These are phyloP conservation scores for Brenthis ino DNA, from an alignment of 2,888 invertebrate species.

Conservation along the genomic window DNA sequence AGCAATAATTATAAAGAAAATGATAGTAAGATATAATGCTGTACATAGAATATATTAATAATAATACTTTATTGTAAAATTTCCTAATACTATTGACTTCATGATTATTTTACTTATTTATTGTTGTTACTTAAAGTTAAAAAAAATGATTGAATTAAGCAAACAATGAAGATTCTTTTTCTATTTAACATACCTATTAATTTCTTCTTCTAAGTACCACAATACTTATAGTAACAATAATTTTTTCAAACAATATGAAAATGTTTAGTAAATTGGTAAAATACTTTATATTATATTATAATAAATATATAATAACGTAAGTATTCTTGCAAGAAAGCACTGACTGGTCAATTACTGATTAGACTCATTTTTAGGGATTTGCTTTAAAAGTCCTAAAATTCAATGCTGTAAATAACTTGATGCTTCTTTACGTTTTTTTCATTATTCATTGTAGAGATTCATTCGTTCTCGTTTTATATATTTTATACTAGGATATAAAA, in stretches of 20 bases:
- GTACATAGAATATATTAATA: too few relatives aligned
- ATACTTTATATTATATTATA: conserved; percentile 12
- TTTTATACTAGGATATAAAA: background rate
- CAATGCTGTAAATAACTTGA: conserved; percentile 64
- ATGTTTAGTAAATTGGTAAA: conserved; percentile 2
- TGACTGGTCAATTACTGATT: conserved; percentile 82
- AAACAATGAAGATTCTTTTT: too few relatives aligned
- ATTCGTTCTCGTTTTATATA: background rate
- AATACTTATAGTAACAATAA: background rate
- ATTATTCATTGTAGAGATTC: background rate
- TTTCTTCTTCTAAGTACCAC: background rate
- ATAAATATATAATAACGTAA: conserved; percentile 37
- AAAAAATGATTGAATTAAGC: too few relatives aligned
- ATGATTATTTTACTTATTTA: too few relatives aligned
- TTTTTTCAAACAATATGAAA: background rate
- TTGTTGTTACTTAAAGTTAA: too few relatives aligned
- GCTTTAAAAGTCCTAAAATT: conserved; percentile 61
- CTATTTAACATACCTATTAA: too few relatives aligned
- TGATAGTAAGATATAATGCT: too few relatives aligned
- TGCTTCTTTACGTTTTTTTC: conserved; percentile 45
- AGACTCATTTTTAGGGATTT: conserved; percentile 73
- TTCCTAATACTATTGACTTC: too few relatives aligned
- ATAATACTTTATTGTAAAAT: too few relatives aligned
- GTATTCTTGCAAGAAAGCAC: conserved; percentile 68
- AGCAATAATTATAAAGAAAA: too few relatives aligned